Base-by-base conservation (phyloP, 2,888 invertebrate species). In the Rhaphigaster nebulosa region DNA sequence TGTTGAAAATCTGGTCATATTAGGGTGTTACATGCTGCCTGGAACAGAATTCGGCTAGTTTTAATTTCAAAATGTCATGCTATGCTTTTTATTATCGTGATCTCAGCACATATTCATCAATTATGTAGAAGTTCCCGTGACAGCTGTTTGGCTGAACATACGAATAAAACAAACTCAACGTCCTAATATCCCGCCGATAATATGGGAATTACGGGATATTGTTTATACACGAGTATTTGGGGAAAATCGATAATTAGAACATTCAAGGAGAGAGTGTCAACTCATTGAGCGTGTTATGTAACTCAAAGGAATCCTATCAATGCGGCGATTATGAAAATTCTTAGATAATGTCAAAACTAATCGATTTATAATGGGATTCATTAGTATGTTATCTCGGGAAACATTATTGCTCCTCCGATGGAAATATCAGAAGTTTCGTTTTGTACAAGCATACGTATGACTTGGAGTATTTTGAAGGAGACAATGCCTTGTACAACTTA, bases 321-420 rank as follows among this genome's bases (percentile, higher is more conserved):
- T 23, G 20, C 70, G 34, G 38, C 8, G 34, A 76, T 76, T 76
- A 38, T 76, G 70, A 76, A 76, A 76, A 76, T 38, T 76, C 70
- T 76, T 76, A 76, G 70, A 76, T 76, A 76, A 76, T 38, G 38
- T 76, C 70, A 34, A 20, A 76, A 76, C 65, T 76, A 76, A 76
- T 76, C 70, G 70, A 76, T 76, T 34, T 76, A 76, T 76, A 23
- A 76, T 76, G 70, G 20, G 70, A 38, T 38, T 76, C 70, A 38
- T 76, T 38, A 76, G 70, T 38, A 29, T 20, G 70, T 23, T 76
- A 76, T 76, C 70, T 76, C 70, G 0, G 34, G 1, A 23, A 76
- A 76, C 34, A 76, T 76, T 76, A n/a, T 29, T 65, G 1, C 60
- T 13, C 29, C 20, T 4, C 23, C 15, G 23, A 38, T 76, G 70